Evolutionary conservation across 2,888 invertebrate genomes (phyloP).

Genomic region (Dexiosoma caninum): DNA sequence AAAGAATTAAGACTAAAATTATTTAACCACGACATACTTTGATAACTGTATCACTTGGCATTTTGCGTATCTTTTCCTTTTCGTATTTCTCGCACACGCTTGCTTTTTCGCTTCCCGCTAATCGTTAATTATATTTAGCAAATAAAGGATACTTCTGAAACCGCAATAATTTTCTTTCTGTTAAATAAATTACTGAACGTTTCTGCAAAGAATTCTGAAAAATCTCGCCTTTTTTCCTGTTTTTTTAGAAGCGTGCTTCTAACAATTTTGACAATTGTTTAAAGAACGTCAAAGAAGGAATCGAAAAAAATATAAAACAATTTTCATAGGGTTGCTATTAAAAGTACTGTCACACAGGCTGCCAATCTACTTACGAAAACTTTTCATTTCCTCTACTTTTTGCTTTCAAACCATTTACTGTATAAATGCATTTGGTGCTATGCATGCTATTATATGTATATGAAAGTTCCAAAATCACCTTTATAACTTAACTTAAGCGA

Average conservation of each 20-base stretch:
- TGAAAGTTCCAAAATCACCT: too few relatives aligned
- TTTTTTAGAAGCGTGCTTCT: background rate
- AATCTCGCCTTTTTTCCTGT: background rate
- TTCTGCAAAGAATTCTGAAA: background rate
- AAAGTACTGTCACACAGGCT: background rate
- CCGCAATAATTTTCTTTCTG: background rate
- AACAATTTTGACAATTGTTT: background rate
- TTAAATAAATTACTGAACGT: background rate
- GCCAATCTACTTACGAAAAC: too few relatives aligned
- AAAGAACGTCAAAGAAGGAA: background rate
- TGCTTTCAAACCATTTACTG: too few relatives aligned
- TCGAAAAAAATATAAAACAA: background rate
- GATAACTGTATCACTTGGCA: constrained; percentile 74
- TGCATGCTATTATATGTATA: too few relatives aligned
- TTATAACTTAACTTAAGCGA: too few relatives aligned
- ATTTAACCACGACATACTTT: constrained; percentile 68
- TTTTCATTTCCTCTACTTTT: too few relatives aligned
- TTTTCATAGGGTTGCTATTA: background rate
- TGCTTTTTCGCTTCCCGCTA: too few relatives aligned
- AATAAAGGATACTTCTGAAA: background rate
- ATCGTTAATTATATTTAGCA: too few relatives aligned
- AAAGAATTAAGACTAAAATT: constrained; percentile 1
- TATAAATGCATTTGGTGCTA: too few relatives aligned
- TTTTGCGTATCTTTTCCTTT: constrained; percentile 58
- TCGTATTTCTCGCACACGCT: too few relatives aligned